phyloP scores from a whole-genome alignment of 2,113 vertebrate genomes.

The Ramphastos sulfuratus region DNA sequence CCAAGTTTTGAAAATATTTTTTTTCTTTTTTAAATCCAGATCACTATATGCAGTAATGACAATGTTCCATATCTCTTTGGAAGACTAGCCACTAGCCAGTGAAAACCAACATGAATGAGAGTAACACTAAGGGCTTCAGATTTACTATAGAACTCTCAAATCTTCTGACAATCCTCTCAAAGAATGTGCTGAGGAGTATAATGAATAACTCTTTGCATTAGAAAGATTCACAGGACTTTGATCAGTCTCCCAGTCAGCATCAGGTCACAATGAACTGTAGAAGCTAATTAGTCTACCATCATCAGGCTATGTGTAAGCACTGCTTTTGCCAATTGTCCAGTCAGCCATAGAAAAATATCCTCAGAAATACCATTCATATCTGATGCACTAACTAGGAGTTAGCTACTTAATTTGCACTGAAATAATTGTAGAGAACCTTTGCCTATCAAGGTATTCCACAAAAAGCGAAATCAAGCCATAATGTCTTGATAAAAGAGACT shows the following conservation, averaged over 20 bases:
- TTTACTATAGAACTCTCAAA: constrained; percentile 47
- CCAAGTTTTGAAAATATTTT: neutral
- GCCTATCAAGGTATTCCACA: neutral
- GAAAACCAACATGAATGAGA: neutral
- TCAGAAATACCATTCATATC: constrained; percentile 2
- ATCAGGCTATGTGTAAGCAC: neutral
- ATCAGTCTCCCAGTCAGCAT: constrained; percentile 64
- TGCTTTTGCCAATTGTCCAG: constrained; percentile 19
- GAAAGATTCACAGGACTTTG: constrained; percentile 67
- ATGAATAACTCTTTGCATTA: constrained; percentile 67
- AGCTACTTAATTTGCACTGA: neutral
- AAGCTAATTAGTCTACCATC: constrained; percentile 54
- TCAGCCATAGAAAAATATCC: constrained; percentile 14
- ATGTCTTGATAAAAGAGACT: neutral
- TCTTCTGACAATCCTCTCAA: constrained; percentile 40
- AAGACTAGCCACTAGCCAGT: neutral
- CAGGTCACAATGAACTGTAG: constrained; percentile 64
- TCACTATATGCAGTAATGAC: neutral
- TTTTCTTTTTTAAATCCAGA: neutral
- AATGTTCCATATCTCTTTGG: neutral
- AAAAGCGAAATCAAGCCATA: neutral
- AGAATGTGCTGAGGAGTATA: constrained; percentile 55
- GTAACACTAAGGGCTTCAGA: constrained; percentile 16
- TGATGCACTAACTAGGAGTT: neutral
- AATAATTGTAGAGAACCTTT: neutral